Evolutionary conservation across 2,797 vertebrate genomes (phyloP).

Genomic region (Alcedo quadribrachys): DNA sequence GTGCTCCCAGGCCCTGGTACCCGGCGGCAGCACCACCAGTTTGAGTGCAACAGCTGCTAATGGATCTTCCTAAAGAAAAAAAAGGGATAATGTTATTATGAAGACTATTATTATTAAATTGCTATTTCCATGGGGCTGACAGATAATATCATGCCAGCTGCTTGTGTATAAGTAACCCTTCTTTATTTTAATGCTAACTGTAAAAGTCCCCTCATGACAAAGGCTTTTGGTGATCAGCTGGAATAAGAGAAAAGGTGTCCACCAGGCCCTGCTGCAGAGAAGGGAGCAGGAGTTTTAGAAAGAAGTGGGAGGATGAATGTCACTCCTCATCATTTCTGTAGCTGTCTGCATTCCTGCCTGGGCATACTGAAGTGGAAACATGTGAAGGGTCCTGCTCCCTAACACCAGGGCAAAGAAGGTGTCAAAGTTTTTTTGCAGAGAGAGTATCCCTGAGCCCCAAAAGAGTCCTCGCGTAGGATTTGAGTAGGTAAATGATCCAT

Average conservation of each 20-base stretch:
- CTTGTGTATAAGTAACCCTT: background rate
- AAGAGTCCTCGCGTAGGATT: background rate
- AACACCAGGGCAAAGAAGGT: background rate
- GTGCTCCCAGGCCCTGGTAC: background rate
- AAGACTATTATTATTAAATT: slow-evolving; percentile 32
- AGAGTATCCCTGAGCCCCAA: background rate
- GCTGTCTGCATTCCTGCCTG: background rate
- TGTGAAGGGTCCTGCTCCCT: background rate
- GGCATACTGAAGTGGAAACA: background rate
- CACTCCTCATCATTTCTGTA: background rate
- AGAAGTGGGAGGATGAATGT: background rate
- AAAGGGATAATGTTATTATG: slow-evolving; percentile 35
- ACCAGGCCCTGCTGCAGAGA: background rate
- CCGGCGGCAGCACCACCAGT: rapidly evolving
- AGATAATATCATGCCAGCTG: background rate
- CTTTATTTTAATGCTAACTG: background rate
- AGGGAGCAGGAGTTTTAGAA: background rate
- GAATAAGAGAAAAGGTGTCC: background rate
- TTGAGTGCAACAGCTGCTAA: background rate
- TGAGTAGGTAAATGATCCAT: background rate
- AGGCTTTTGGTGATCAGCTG: background rate
- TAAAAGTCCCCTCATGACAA: background rate
- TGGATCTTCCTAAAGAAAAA: slow-evolving; percentile 9
- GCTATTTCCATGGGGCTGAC: background rate
- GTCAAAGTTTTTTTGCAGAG: background rate